Percentiles rank a stretch among this genome's conserved stretches.
Conservation (phyloP, 2,797 vertebrate genomes). For the Squalus acanthias region DNA sequence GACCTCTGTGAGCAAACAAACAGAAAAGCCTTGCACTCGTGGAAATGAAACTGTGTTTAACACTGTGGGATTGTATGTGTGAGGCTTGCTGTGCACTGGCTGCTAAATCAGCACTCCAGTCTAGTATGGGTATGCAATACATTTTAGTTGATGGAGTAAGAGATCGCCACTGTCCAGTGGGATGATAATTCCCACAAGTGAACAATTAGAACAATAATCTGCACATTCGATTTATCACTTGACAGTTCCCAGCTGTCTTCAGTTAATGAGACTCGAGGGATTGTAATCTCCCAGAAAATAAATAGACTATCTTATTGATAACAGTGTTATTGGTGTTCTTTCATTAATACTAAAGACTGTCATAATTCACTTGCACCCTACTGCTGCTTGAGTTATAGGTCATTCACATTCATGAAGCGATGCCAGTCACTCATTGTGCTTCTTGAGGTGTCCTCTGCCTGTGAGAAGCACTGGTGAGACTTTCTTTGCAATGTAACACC, state of each 20-base stretch:
- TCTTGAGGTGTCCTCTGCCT: neutral
- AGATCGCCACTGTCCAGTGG: neutral
- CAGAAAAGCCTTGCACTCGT: too few species aligned
- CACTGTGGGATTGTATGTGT: neutral
- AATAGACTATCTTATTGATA: neutral
- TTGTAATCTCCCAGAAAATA: neutral
- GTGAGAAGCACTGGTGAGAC: neutral
- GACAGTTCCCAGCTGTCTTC: slow-evolving; percentile 4
- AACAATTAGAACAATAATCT: too few species aligned
- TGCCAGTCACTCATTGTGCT: neutral
- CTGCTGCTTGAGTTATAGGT: neutral
- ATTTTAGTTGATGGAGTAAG: neutral
- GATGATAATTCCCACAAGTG: neutral
- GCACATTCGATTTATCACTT: slow-evolving; percentile 9
- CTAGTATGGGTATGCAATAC: neutral
- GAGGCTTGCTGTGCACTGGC: too few species aligned
- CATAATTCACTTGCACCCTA: neutral
- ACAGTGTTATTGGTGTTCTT: slow-evolving; percentile 8
- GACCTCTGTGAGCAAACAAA: neutral
- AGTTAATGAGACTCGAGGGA: neutral
- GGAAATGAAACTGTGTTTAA: neutral
- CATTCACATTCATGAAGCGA: neutral
- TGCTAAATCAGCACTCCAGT: neutral
- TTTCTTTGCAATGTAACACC: too few species aligned
- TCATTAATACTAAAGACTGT: neutral